These are phyloP conservation scores for Sceliomorpha sp. DNA, from an alignment of 2,888 invertebrate genomes.

Conservation along the genomic window DNA sequence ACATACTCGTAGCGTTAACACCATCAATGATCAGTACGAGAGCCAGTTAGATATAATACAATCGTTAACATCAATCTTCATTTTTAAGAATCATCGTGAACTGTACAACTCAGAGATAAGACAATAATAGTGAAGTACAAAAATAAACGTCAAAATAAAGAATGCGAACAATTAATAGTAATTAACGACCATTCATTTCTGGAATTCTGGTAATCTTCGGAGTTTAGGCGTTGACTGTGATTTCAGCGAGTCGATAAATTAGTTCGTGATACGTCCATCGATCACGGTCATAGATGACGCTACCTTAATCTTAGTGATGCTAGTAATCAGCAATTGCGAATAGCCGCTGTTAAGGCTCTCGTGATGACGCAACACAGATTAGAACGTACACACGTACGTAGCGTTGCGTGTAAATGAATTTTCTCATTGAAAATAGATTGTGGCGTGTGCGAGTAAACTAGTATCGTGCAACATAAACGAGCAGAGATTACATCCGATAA, in stretches of 20 bases:
- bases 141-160: no score
- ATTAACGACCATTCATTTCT: constrained; percentile 34
- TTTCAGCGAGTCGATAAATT: constrained; percentile 36
- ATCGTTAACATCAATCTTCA: no score
- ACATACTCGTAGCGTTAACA: no score
- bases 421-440: constrained; percentile 16
- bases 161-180: constrained; percentile 28
- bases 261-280: constrained; percentile 41
- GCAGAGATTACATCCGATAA: neutral
- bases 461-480: neutral
- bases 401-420: constrained; percentile 11
- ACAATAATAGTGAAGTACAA: no score
- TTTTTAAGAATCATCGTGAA: no score
- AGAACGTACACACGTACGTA: constrained; percentile 27
- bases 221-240: constrained; percentile 32
- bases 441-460: constrained; percentile 19
- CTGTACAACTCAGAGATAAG: no score
- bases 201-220: constrained; percentile 28
- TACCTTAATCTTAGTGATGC: constrained; percentile 45
- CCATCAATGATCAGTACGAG: no score
- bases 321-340: constrained; percentile 42
- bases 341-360: constrained; percentile 46
- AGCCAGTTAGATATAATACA: no score
- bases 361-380: constrained; percentile 51
- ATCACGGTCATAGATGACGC: constrained; percentile 46